phyloP scores from a whole-genome alignment of 1,140 invertebrate species.

The Papilio aristodemus region DNA sequence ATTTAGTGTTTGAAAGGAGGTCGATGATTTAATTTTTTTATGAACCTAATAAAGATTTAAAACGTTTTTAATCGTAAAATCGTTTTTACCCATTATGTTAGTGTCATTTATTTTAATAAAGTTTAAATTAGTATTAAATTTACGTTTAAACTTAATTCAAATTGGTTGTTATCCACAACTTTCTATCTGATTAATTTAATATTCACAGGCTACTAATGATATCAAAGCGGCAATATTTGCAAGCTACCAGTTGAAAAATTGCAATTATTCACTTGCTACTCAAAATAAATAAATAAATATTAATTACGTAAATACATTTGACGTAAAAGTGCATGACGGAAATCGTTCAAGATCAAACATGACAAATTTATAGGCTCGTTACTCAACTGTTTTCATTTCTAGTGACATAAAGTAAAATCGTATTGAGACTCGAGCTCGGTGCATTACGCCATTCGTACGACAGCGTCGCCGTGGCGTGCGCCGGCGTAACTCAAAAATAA shows the following conservation, averaged over 20 bases:
- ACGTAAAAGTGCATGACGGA: slow-evolving; percentile 1
- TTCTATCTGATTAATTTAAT: no score
- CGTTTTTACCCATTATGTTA: background rate
- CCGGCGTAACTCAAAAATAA: slow-evolving; percentile 41
- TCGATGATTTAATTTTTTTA: background rate
- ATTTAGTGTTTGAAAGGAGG: slow-evolving; percentile 2
- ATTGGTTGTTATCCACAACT: no score
- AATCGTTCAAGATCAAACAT: background rate
- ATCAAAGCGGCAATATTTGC: no score
- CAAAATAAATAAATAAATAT: no score
- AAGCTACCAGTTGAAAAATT: no score
- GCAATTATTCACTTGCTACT: no score
- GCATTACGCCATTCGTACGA: slow-evolving; percentile 3
- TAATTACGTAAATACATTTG: no score
- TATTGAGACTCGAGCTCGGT: slow-evolving; percentile 3
- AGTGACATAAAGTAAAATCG: slow-evolving; percentile 24
- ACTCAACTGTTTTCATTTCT: slow-evolving; percentile 21
- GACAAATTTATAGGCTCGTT: background rate
- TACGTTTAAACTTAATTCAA: no score
- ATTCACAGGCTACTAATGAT: no score
- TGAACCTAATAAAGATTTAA: background rate
- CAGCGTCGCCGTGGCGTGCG: background rate
- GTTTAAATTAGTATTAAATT: background rate
- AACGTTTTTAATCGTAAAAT: background rate
- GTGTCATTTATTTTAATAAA: background rate